phyloP scores from a whole-genome alignment of 2,888 invertebrate genomes.

The Cheilosia impressa region DNA sequence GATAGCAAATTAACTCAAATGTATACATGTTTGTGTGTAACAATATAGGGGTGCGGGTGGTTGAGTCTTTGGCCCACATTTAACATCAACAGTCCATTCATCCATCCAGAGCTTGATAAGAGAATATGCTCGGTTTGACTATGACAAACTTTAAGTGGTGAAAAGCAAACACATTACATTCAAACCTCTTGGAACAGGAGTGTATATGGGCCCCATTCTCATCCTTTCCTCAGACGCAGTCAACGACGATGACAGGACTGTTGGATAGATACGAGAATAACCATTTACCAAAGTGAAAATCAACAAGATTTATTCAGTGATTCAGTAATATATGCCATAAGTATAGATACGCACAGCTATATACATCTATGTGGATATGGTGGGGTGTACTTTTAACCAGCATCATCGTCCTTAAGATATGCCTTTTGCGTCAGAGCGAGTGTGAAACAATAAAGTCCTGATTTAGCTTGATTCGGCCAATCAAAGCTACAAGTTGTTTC shows the following conservation, averaged over 20 bases:
- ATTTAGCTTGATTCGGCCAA: constrained; percentile 83
- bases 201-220: constrained; percentile 14
- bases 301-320: constrained; percentile 75
- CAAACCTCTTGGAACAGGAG: constrained; percentile 45
- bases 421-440: constrained; percentile 42
- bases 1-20: constrained; percentile 34
- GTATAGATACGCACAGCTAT: constrained; percentile 13
- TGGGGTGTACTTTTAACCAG: constrained; percentile 48
- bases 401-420: constrained; percentile 43
- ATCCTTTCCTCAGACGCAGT: constrained; percentile 41
- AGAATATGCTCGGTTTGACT: constrained; percentile 61
- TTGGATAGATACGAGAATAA: constrained; percentile 69
- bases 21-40: constrained; percentile 2
- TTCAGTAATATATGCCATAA: constrained; percentile 67
- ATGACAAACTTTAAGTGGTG: constrained; percentile 70
- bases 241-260: constrained; percentile 61
- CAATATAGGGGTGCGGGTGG: constrained; percentile 25
- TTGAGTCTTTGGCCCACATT: constrained; percentile 58
- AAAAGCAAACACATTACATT: constrained; percentile 72
- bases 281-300: constrained; percentile 74
- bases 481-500: constrained; percentile 79
- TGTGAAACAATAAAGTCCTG: constrained; percentile 79
- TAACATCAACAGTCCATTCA: constrained; percentile 62
- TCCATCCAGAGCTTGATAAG: constrained; percentile 63
- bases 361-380: constrained; percentile 17